Base-by-base conservation (phyloP, 1,140 invertebrate genomes). In the Elymnias hypermnestra region DNA sequence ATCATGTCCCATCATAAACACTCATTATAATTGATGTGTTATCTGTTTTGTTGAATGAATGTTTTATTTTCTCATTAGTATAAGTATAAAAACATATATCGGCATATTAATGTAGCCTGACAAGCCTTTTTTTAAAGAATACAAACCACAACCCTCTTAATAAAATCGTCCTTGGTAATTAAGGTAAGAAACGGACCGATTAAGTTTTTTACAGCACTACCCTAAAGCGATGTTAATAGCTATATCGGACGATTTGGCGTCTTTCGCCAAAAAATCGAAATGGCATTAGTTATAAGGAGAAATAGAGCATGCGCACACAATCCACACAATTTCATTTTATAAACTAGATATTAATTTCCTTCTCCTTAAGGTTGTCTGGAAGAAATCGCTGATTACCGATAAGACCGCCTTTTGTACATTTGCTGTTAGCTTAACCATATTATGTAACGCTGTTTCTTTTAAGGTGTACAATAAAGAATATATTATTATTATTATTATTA, bases 221-320 rank as follows among this genome's bases (percentile, higher is more conserved):
- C 49, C 62, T 63, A 58, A 47, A 57, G 59, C 58, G 33, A 14
- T n/a, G n/a, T 38, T 39, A 50, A 53, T 55, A 53, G 50, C 45
- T 50, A 53, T 48, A 63, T 46, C 46, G 33, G 48, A 49, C 44
- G 47, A 61, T 57, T 62, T 59, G 40, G 63, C 55, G 61, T 43
- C 59, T 48, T 66, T 66, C 57, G 57, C 45, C 10, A 46, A 56
- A 58, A 64, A 57, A 43, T 37, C 38, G 45, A 58, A 66, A 63
- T 50, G 44, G n/a, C 55, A 54, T 63, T 55, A 28, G 53, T 46
- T 44, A 61, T 69, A 63, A 60, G 53, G 35, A 15, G 22, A 17
- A 15, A 33, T 8, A 29, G 29, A 33, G 29, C 14, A 2, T 7
- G 29, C 29, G 1, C 29, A 33, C 29, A 33, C 29, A 33, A 15